phyloP scores from a whole-genome alignment of 2,888 invertebrate species.

The Scaptodrosophila latifasciaeformis region DNA sequence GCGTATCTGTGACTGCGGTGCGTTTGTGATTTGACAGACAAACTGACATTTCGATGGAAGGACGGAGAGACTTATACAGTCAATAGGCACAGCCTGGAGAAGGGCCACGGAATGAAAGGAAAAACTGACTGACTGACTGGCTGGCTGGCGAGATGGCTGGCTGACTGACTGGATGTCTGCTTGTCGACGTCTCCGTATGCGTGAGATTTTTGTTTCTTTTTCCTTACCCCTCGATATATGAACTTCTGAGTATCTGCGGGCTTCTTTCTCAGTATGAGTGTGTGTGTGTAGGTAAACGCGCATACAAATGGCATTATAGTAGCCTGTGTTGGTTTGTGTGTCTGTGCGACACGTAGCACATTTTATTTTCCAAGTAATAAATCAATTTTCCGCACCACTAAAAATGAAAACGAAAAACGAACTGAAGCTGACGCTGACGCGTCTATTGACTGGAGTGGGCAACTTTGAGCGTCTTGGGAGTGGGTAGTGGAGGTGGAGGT shows the following conservation, averaged over 20 bases:
- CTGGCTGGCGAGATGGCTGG: not conserved
- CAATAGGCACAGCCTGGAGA: not conserved
- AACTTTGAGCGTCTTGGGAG: slow-evolving; percentile 2
- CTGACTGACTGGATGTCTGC: slow-evolving; percentile 40
- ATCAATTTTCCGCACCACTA: slow-evolving; percentile 70
- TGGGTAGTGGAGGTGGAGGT: slow-evolving; percentile 8
- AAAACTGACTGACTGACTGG: too few relatives aligned
- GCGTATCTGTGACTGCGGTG: slow-evolving; percentile 47
- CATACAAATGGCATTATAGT: too few relatives aligned
- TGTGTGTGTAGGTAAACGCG: slow-evolving; percentile 6
- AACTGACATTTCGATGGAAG: slow-evolving; percentile 66
- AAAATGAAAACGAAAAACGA: slow-evolving; percentile 70
- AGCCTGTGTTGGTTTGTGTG: slow-evolving; percentile 27
- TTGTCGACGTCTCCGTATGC: slow-evolving; percentile 68
- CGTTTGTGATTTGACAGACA: slow-evolving; percentile 67
- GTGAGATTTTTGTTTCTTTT: too few relatives aligned
- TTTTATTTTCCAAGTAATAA: slow-evolving; percentile 70
- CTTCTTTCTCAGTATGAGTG: not conserved
- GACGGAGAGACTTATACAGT: slow-evolving; percentile 43
- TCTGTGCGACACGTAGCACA: slow-evolving; percentile 67
- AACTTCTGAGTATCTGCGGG: not conserved
- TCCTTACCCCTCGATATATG: not conserved
- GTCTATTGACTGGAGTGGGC: slow-evolving; percentile 50
- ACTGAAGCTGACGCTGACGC: slow-evolving; percentile 60
- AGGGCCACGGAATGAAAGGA: not conserved